Base-by-base conservation (phyloP, 2,888 invertebrate species). In the Dynastes maya region DNA sequence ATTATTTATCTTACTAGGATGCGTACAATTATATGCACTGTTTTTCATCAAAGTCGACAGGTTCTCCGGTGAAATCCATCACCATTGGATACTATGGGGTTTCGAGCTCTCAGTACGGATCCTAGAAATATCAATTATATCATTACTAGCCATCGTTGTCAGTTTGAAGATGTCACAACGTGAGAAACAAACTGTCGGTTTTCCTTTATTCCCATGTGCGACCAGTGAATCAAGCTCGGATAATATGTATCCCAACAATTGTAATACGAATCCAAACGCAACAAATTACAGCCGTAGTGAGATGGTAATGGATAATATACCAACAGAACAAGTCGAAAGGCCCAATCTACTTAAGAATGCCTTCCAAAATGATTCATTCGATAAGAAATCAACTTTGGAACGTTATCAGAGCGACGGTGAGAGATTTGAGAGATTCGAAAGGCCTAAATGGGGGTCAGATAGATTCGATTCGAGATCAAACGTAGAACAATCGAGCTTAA, bases 31-130 rank as follows among this genome's bases (percentile, higher is more conserved):
- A 32, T 97, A 96, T 87, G 96, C 95, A 1, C 91, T 95, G 68
- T 92, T 94, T 84, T 92, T 92, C 68, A 92, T 94, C 63, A 90
- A 91, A 85, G 88, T 84, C 9, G 88, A 88, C 80, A 83, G 86
- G 55, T 88, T 88, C 84, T 91, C 91, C 27, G 90, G 89, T 78
- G 91, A 92, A 89, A 91, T 91, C 0, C 93, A 94, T 84, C 93
- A 94, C 84, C 94, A 94, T 80, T 98, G 98, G 98, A 91, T 97
- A 2, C 95, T 97, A 90, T 97, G 97, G 96, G 95, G 95, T 27
- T 97, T 96, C 89, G 96, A 97, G 86, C 94, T 96, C 85, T 94
- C 95, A 0, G 92, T 97, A 74, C 92, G 97, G 37, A 90, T 97
- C 5, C 92, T 97, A 75, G 98, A 98, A 89, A 93, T 97, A 65